phyloP scores from a whole-genome alignment of 2,113 vertebrate genomes.

The Trematomus loennbergii region DNA sequence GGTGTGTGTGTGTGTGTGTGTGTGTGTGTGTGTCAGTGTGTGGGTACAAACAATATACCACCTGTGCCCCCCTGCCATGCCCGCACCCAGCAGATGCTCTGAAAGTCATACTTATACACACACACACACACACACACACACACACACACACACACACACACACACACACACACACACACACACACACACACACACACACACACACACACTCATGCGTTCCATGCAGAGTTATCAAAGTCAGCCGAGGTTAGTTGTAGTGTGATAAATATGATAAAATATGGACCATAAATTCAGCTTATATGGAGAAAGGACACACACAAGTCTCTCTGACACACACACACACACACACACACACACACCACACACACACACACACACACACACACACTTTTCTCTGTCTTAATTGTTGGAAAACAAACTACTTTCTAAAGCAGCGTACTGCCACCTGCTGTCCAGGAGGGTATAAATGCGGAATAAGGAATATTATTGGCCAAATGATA shows the following conservation, averaged over 20 bases:
- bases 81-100: slow-evolving; percentile 80
- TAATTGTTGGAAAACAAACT: no score
- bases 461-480: no score
- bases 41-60: slow-evolving; percentile 78
- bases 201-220: slow-evolving; percentile 49
- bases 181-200: slow-evolving; percentile 33
- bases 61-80: slow-evolving; percentile 80
- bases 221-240: slow-evolving; percentile 80
- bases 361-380: neutral
- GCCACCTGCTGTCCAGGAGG: no score
- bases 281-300: slow-evolving; percentile 63
- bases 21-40: slow-evolving; percentile 54
- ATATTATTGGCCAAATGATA: no score
- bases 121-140: slow-evolving; percentile 44
- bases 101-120: slow-evolving; percentile 75
- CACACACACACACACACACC: slow-evolving; percentile 13
- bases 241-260: slow-evolving; percentile 70
- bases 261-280: slow-evolving; percentile 75
- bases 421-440: no score
- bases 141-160: slow-evolving; percentile 44
- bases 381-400: no score
- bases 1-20: slow-evolving; percentile 48
- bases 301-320: slow-evolving; percentile 22
- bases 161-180: slow-evolving; percentile 45
- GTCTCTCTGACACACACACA: slow-evolving; percentile 15